phyloP scores from a whole-genome alignment of 2,888 invertebrate genomes.

The Sinelater perroti region DNA sequence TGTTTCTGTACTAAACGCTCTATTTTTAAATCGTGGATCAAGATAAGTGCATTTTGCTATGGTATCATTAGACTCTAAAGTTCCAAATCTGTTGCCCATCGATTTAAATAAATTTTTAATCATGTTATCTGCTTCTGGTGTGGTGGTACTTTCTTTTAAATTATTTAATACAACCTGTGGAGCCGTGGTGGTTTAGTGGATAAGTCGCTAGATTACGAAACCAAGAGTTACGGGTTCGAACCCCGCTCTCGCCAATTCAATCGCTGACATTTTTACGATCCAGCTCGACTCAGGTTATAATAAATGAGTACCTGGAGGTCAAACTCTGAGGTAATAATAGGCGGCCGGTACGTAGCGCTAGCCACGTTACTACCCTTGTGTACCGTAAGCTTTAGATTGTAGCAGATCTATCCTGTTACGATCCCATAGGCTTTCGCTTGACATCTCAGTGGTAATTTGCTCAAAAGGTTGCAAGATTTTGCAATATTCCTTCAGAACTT shows the following conservation, averaged over 20 bases:
- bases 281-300: too few relatives aligned
- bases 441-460: slow-evolving; percentile 39
- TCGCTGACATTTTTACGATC: too few relatives aligned
- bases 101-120: background rate
- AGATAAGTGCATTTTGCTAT: background rate
- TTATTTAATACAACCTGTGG: too few relatives aligned
- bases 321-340: too few relatives aligned
- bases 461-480: slow-evolving; percentile 39
- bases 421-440: too few relatives aligned
- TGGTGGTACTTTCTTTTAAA: background rate
- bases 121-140: background rate
- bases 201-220: background rate
- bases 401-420: background rate
- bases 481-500: slow-evolving; percentile 29
- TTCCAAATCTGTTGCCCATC: background rate
- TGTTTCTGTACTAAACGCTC: background rate
- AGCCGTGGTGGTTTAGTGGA: too few relatives aligned
- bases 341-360: too few relatives aligned
- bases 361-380: too few relatives aligned
- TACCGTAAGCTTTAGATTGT: too few relatives aligned
- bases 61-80: background rate
- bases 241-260: too few relatives aligned
- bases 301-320: too few relatives aligned
- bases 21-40: background rate
- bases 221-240: background rate